Evolutionary conservation across 1,140 invertebrate genomes (phyloP), one percentile per base, ranked within the genome.

Genomic region (Notospermus geniculatus): DNA sequence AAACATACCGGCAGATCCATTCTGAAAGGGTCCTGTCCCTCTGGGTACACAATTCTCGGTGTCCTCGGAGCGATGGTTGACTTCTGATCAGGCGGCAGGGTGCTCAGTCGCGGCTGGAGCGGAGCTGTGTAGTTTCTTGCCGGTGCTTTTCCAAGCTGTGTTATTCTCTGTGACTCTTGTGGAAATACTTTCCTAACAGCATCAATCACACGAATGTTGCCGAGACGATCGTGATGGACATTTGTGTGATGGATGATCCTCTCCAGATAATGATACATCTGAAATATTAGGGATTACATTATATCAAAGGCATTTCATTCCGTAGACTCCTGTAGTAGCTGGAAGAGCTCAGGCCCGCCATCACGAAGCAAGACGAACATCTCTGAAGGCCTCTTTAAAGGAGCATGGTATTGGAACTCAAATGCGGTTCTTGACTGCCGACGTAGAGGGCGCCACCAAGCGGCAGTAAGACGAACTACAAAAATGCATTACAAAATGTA

Each of bases 221-320:
- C 72, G n/a, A 73, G 54, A 29, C 65, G 59, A 41, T 70, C 68
- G n/a, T 65, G 70, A 30, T 75, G 67, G 5, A 63, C 23, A 1
- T 69, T 54, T 7, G 69, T 55, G 62, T 72, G 67, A 28, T 70
- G 59, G 7, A 70, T 19, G 22, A 72, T 58, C 30, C 73, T 53
- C 50, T 75, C 72, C 41, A 75, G 13, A 45, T 75, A 75, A 53
- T 75, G 73, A 29, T 60, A 59, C 22, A 75, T 59, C 71, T 75
- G 62, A 23, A 66, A 27, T 50, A 59, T 7, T 27, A 50, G n/a
- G n/a, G n/a, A n/a, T n/a, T n/a, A n/a, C n/a, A n/a, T n/a, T n/a
- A n/a, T n/a, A n/a, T n/a, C n/a, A n/a, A n/a, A 50, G 9, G n/a
- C n/a, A 27, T 15, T 36, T 36, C 15, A 7, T 36, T 15, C 4